Base-by-base conservation (phyloP, 1,140 invertebrate genomes). In the Calliphora vicina region DNA sequence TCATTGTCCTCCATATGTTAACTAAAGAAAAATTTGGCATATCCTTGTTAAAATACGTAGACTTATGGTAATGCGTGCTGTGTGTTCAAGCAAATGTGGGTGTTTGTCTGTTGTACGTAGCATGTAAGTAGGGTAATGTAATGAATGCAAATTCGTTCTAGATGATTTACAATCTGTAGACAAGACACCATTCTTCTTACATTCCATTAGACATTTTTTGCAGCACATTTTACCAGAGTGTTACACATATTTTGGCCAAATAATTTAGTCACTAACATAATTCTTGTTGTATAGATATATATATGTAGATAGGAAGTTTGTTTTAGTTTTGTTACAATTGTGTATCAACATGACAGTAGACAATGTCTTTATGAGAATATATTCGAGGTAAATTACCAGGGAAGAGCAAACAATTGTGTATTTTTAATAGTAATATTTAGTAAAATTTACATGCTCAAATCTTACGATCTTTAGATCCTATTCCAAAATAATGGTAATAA, bases 61-160 rank as follows among this genome's bases (percentile, higher is more conserved):
- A 20, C 57, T 23, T 67, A 67, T 67, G 57, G 10, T 67, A 67
- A 67, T 67, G n/a, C 57, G n/a, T 23, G 29, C 13, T 50, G 12
- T 17, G 10, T 57, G 13, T 57, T 57, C 17, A 50, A 17, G 45
- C 13, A 57, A 50, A 17, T 12, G 45, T 50, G 45, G 45, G 45
- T 57, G 45, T 13, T n/a, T 67, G n/a, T 67, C 13, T 20, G 10
- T 6, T 45, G 10, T 45, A 45, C 4, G 43, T 29, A 29, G 29
- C 2, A 2, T 29, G 8, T 29, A n/a, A 45, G 43, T 45, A 45
- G 15, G 2, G 43, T 8, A 67, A 67, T 23, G 57, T 23, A 67
- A 67, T 67, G 57, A 67, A 67, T 67, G 57, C 57, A 67, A 67
- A 67, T 67, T n/a, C 57, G n/a, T 67, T 67, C 5, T n/a, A 67